Conservation (phyloP, 2,888 invertebrate species). For the Hesperia comma region DNA sequence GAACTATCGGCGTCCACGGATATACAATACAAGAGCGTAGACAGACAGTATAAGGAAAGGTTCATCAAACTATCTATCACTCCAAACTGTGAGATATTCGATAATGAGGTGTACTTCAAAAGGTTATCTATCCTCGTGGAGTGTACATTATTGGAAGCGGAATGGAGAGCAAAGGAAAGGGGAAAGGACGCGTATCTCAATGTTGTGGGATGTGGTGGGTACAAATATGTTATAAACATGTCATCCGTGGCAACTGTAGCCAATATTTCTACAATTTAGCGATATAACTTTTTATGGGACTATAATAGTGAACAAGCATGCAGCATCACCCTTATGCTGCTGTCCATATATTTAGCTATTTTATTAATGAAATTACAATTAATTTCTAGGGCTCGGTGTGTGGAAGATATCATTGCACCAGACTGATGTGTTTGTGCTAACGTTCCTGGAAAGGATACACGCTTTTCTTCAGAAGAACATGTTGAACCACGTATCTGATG, state of each 20-base stretch:
- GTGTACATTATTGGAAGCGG: constrained; percentile 83
- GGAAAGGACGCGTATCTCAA: constrained; percentile 83
- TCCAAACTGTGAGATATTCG: constrained; percentile 45
- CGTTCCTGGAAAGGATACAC: constrained; percentile 81
- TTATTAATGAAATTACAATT: neutral
- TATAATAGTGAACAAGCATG: too few relatives aligned
- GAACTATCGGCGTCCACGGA: constrained; percentile 46
- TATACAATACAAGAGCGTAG: constrained; percentile 46
- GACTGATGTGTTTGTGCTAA: constrained; percentile 83
- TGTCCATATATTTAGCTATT: too few relatives aligned
- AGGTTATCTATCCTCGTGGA: constrained; percentile 82
- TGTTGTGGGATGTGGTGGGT: constrained; percentile 85
- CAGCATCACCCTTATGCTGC: too few relatives aligned
- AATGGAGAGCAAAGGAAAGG: constrained; percentile 73
- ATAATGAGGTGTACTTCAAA: constrained; percentile 59
- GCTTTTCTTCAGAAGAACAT: constrained; percentile 69
- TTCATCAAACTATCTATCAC: constrained; percentile 42
- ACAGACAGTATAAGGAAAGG: constrained; percentile 47
- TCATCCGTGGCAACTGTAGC: too few relatives aligned
- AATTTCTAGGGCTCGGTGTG: constrained; percentile 74
- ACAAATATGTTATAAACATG: constrained; percentile 27
- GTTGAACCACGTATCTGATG: constrained; percentile 79
- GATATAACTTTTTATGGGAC: too few relatives aligned
- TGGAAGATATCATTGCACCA: constrained; percentile 85
- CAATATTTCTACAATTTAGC: too few relatives aligned